Evolutionary conservation across 2,888 invertebrate species (phyloP), one percentile per base, ranked within the genome.

Genomic region (Andrena haemorrhoa): DNA sequence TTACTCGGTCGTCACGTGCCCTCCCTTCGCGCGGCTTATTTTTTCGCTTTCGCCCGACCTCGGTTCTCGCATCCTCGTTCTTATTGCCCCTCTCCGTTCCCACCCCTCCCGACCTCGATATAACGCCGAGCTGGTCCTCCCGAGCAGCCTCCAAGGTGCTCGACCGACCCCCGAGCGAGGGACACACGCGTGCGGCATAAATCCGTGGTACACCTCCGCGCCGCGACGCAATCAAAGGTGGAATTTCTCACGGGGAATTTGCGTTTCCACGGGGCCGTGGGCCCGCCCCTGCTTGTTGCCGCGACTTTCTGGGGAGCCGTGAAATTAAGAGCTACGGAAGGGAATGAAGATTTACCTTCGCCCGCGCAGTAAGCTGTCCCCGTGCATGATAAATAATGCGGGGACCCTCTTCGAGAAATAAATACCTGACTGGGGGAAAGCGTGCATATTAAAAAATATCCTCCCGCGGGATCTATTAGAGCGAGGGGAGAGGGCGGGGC

Each of bases 341-440:
- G 75, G 65, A 72, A 76, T 75, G 49, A 82, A 83, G 78, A 86
- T 86, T 88, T 87, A 87, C 82, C 83, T 76, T 81, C 71, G 70
- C 77, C 58, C 63, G 51, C 23, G 56, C 49, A 69, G 74, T 49
- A 71, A 64, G 70, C 69, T 66, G 72, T 33, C 49, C 69, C 41
- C 56, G 73, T 56, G 73, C 74, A 78, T 70, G 78, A 83, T 82
- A 82, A 83, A 83, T 83, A 83, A 82, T 70, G 70, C 60, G 65
- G 41, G 53, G n/a, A 49, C 23, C 63, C 56, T 51, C 31, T 35
- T 56, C 63, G 75, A 71, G 71, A 79, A 82, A 80, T 56, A 81
- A 80, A 75, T 72, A 80, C 47, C 66, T 60, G 56, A 68, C 65
- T 5, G n/a, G 49, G 35, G 56, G 51, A 20, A 63, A 68, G 60